Conservation (phyloP, 2,113 vertebrate genomes). For the Coptodon bakossiorum region DNA sequence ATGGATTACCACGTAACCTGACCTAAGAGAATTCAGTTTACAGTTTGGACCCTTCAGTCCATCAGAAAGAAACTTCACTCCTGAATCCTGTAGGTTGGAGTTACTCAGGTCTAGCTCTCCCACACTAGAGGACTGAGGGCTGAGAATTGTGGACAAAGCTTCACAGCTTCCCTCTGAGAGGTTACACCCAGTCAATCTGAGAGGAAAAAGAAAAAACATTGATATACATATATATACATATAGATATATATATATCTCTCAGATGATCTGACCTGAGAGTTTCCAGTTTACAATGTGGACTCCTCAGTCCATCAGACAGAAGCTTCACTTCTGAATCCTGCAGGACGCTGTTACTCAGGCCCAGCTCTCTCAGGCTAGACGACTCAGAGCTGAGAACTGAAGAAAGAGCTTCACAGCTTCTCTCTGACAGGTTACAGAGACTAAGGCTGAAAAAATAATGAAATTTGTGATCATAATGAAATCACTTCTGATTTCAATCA, state of each 20-base stretch:
- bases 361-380: background rate
- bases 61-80: background rate
- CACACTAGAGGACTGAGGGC: no score
- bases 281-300: background rate
- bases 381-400: background rate
- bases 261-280: background rate
- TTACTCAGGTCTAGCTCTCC: no score
- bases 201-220: no score
- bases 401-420: background rate
- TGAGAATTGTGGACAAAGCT: no score
- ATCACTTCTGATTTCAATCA: no score
- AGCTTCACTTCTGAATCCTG: background rate
- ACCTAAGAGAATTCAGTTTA: background rate
- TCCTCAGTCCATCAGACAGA: background rate
- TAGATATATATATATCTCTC: no score
- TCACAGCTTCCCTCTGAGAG: no score
- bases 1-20: background rate
- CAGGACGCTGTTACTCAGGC: background rate
- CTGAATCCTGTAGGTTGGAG: no score
- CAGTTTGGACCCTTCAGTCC: background rate
- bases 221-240: rapidly evolving
- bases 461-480: no score
- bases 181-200: no score
- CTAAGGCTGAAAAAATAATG: no score
- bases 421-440: background rate